Base-by-base conservation (phyloP, 2,113 vertebrate genomes). In the Chaenogobius annularis region DNA sequence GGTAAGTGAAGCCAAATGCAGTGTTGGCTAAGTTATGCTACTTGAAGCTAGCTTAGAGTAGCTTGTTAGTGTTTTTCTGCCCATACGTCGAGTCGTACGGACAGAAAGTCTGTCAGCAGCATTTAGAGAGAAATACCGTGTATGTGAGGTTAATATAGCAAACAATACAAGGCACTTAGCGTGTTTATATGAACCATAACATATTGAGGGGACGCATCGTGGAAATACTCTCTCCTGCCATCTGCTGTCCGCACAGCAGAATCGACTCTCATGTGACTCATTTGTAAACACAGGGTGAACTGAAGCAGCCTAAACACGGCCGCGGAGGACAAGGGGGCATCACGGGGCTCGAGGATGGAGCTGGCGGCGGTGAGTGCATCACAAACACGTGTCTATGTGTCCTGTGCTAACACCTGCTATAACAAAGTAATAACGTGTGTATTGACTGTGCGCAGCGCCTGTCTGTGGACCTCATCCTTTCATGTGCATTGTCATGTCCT, bases 281-380 rank as follows among this genome's bases (percentile, higher is more conserved):
- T 5, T 70, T 15, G 73, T 78, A 26, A 17, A 48, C 66, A 10
- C 66, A 26, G 31, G 47, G 46, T 74, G 52, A 68, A 63, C 22
- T 15, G 3, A 48, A 68, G 58, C 69, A 40, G 46, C 61, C 37
- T 31, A 79, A 37, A 81, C 22, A 85, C 85, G 70, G 75, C 81
- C 0, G 68, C 48, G 20, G 70, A 31, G 26, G 66, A 68, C 58
- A 17, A 15, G 70, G 71, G 79, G 83, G 80, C 10, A 52, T 2
- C 26, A 31, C 26, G 26, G 26, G 26, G 50, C 44, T 76, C 82
- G 44, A 88, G 61, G 72, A 92, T 91, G 91, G 91, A 91, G 84
- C 66, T 89, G 47, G 66, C 84, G 59, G 44, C 81, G 86, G 90
- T 91, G 75, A 92, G 88, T 89, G 9, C n/a, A 56, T 46, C 10